These are phyloP conservation scores for Scaptomyza pallida DNA, from an alignment of 1,140 invertebrate species.

Conservation along the genomic window DNA sequence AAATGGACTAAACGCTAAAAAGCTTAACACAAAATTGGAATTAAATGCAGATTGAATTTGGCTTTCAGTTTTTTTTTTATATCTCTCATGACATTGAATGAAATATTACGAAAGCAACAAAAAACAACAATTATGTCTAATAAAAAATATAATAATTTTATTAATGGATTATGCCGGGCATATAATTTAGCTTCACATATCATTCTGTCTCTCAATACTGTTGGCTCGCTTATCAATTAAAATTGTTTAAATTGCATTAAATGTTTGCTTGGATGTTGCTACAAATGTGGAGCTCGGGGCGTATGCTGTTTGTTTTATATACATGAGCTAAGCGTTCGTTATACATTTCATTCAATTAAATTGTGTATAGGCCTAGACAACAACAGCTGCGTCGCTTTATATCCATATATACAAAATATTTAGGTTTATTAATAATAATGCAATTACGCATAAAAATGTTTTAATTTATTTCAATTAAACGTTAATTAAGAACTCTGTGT, in stretches of 20 bases:
- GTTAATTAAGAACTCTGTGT: slow-evolving; percentile 69
- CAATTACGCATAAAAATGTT: slow-evolving; percentile 83
- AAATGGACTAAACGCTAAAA: slow-evolving; percentile 34
- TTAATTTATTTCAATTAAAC: slow-evolving; percentile 83
- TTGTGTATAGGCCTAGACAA: slow-evolving; percentile 43
- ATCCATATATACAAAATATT: slow-evolving; percentile 70
- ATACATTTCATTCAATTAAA: slow-evolving; percentile 82
- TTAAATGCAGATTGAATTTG: slow-evolving; percentile 71
- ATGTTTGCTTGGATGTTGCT: slow-evolving; percentile 38
- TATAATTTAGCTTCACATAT: slow-evolving; percentile 53
- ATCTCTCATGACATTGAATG: slow-evolving; percentile 15
- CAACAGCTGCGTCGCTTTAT: slow-evolving; percentile 13
- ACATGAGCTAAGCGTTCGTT: slow-evolving; percentile 62
- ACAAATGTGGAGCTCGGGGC: neutral
- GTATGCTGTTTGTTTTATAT: slow-evolving; percentile 21
- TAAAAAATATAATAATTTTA: slow-evolving; percentile 74
- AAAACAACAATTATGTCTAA: slow-evolving; percentile 55
- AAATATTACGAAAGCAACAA: neutral
- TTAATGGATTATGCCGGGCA: slow-evolving; percentile 72
- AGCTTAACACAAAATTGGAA: slow-evolving; percentile 66
- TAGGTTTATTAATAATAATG: slow-evolving; percentile 83
- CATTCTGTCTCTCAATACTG: slow-evolving; percentile 24
- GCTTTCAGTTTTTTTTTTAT: slow-evolving; percentile 21
- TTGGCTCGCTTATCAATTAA: slow-evolving; percentile 79
- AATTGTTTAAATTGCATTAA: slow-evolving; percentile 77